A percentile compares a stretch with the other conserved stretches of the same genome.
These are phyloP conservation scores for Nanorana parkeri DNA, from an alignment of 2,113 vertebrate species.

Conservation along the genomic window DNA sequence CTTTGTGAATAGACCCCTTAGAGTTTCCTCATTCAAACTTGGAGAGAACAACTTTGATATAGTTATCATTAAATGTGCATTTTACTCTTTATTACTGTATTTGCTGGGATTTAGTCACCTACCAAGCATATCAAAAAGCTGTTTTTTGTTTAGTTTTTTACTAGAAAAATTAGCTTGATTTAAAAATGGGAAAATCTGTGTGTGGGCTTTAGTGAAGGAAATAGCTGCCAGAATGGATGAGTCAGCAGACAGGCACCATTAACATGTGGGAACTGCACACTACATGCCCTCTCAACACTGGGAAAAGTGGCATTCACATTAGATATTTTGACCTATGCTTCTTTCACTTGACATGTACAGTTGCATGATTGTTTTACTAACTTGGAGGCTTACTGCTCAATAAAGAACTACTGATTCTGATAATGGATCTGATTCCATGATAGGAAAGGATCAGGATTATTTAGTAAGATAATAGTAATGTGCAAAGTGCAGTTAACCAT, in stretches of 20 bases:
- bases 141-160: too few species aligned
- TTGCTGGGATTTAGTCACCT: background rate
- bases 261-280: conserved; percentile 37
- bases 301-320: conserved; percentile 27
- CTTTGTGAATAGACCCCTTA: too few species aligned
- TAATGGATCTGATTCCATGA: too few species aligned
- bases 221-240: conserved; percentile 35
- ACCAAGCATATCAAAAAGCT: background rate
- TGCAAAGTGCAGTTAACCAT: too few species aligned
- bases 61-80: too few species aligned
- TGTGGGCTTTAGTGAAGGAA: conserved; percentile 44
- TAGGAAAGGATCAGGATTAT: too few species aligned
- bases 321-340: background rate
- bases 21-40: too few species aligned
- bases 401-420: too few species aligned
- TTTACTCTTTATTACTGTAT: background rate
- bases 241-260: conserved; percentile 43
- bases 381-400: too few species aligned
- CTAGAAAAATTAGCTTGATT: conserved; percentile 28
- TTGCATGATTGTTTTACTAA: too few species aligned
- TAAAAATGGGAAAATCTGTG: conserved; percentile 44
- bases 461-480: too few species aligned
- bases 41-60: too few species aligned
- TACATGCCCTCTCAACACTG: conserved; percentile 28
- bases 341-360: background rate